Base-by-base conservation (phyloP, 2,888 invertebrate species). In the Amiota mariae region DNA sequence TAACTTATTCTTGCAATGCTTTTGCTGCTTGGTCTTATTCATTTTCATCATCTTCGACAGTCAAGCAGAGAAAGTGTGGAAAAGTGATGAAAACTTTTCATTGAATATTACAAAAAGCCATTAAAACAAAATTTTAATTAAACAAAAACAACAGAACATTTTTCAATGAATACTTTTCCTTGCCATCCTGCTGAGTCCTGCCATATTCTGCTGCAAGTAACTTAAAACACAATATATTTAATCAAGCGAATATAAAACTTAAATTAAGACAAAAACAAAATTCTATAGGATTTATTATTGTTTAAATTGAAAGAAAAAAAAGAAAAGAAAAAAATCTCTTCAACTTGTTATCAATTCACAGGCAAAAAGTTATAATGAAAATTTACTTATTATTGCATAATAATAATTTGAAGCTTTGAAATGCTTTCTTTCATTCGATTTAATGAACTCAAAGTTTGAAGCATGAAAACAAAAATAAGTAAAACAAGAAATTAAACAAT, bases 41-140 rank as follows among this genome's bases (percentile, higher is more conserved):
- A n/a, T 54, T 54, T 54, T 12, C 36, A 6, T 36, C 36, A 36
- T 36, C 36, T 36, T 36, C 36, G 36, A 36, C 36, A 36, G 36
- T 24, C 36, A 6, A 6, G 1, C 36, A 36, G 36, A 36, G 36
- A 24, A 3, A 24, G 24, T 36, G 36, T 36, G 36, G 36, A 36
- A 36, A 63, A 20, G 3, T 46, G 48, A 51, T 36, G 36, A 64
- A 72, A 72, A 72, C 61, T 72, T 72, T 63, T 63, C 10, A 13
- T 54, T n/a, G 36, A 63, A 63, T 63, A 63, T 63, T 20, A 70
- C 68, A 36, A 51, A 70, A 70, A 70, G 66, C 64, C 64, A 72
- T 72, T 72, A 64, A 72, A 70, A 36, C 36, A 64, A 61, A 70
- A 72, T 72, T 67, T 24, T 74, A 74, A 74, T 74, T 70, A 74